Conservation (phyloP, 2,797 vertebrate genomes). For the Anguilla megastoma region DNA sequence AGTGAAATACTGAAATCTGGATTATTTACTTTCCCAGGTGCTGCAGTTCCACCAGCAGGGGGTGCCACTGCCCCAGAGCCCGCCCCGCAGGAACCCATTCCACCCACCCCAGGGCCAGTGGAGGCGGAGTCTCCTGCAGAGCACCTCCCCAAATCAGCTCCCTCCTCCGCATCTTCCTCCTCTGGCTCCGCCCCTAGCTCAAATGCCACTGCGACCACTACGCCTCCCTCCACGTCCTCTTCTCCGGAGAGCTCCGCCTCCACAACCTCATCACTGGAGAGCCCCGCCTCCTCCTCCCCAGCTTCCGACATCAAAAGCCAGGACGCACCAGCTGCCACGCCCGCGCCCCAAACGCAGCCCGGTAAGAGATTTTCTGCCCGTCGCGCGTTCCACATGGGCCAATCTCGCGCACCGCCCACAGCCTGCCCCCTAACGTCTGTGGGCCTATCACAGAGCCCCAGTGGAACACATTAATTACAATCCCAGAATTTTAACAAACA, state of each 20-base stretch:
- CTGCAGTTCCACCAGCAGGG: conserved; percentile 74
- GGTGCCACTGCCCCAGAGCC: conserved; percentile 58
- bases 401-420: background rate
- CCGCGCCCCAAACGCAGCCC: conserved; percentile 57
- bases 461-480: too few species aligned
- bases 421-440: background rate
- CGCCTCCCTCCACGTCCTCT: conserved; percentile 54
- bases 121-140: conserved; percentile 69
- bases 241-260: conserved; percentile 63
- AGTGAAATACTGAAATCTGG: background rate
- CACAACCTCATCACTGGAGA: conserved; percentile 74
- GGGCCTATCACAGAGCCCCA: too few species aligned
- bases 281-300: conserved; percentile 69
- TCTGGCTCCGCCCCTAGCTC: conserved; percentile 17
- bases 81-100: conserved; percentile 62
- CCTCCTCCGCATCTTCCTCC: conserved; percentile 14
- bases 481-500: too few species aligned
- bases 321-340: conserved; percentile 52
- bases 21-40: conserved; percentile 65
- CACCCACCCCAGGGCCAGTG: conserved; percentile 63
- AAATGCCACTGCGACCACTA: conserved; percentile 19
- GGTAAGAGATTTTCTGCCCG: conserved; percentile 55
- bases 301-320: conserved; percentile 76
- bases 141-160: conserved; percentile 39
- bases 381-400: background rate